A percentile compares a stretch with the other conserved stretches of the same genome.
These are phyloP conservation scores for Coenobita brevimanus DNA, from an alignment of 1,140 invertebrate genomes.

Conservation along the genomic window DNA sequence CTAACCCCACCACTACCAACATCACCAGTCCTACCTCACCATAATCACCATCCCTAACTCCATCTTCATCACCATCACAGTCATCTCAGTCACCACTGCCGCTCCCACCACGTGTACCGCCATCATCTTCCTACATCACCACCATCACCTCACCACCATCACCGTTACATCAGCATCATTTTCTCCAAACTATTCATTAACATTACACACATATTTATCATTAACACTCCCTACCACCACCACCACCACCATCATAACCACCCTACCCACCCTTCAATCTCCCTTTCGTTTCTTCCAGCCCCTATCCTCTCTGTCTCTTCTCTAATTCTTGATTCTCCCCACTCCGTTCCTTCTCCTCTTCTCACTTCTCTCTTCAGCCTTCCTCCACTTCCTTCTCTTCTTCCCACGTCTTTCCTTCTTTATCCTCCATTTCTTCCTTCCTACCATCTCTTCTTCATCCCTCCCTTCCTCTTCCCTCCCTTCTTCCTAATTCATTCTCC, in stretches of 20 bases:
- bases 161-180: neutral
- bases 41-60: too few species aligned
- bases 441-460: neutral
- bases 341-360: too few species aligned
- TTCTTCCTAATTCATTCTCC: too few species aligned
- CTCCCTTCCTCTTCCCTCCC: neutral
- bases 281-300: neutral
- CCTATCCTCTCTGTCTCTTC: neutral
- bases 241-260: neutral
- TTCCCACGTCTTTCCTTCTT: neutral
- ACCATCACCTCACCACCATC: neutral
- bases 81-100: too few species aligned
- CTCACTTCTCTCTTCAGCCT: too few species aligned
- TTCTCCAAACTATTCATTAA: too few species aligned
- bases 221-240: conserved; percentile 16
- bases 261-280: neutral
- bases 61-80: too few species aligned
- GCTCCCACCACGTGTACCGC: too few species aligned
- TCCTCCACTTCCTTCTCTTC: neutral
- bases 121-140: neutral
- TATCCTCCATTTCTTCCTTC: neutral
- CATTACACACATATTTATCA: too few species aligned
- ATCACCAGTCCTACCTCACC: neutral
- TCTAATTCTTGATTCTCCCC: neutral
- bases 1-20: neutral